Percentiles rank a stretch among this genome's conserved stretches.
Conservation (phyloP, 2,888 invertebrate genomes). For the Drosophila flavopinicola region DNA sequence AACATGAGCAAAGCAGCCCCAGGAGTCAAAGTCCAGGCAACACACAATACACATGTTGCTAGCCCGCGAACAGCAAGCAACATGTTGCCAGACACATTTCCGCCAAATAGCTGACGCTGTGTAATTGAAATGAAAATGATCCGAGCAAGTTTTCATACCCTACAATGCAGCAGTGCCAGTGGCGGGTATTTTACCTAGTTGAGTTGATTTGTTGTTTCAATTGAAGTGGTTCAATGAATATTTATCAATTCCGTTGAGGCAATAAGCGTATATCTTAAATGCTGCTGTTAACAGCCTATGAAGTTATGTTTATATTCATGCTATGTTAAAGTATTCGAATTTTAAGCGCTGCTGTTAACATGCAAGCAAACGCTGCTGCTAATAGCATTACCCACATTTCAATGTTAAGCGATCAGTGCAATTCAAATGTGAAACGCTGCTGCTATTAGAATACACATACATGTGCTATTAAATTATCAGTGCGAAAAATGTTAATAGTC, state of each 20-base stretch:
- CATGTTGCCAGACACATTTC: conserved; percentile 50
- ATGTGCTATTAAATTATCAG: no score
- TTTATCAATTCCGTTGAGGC: no score
- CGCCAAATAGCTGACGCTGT: conserved; percentile 11
- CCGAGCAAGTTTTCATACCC: conserved; percentile 25
- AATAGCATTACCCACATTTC: no score
- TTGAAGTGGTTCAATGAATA: no score
- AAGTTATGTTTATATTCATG: neutral
- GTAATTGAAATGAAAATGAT: conserved; percentile 24
- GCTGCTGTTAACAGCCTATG: neutral
- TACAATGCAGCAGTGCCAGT: neutral
- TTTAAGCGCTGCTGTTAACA: no score
- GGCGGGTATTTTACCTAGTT: neutral
- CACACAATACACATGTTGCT: conserved; percentile 17
- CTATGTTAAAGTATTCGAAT: no score
- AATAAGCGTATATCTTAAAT: neutral
- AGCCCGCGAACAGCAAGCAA: conserved; percentile 3
- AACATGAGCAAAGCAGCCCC: conserved; percentile 25
- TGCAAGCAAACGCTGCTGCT: neutral
- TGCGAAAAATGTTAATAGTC: no score
- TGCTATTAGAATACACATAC: no score
- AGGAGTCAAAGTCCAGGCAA: conserved; percentile 31
- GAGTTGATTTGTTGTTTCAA: no score
- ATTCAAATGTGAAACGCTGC: neutral
- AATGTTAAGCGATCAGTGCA: no score